phyloP scores from a whole-genome alignment of 2,797 vertebrate species.

The Tenualosa thibaudeaui region DNA sequence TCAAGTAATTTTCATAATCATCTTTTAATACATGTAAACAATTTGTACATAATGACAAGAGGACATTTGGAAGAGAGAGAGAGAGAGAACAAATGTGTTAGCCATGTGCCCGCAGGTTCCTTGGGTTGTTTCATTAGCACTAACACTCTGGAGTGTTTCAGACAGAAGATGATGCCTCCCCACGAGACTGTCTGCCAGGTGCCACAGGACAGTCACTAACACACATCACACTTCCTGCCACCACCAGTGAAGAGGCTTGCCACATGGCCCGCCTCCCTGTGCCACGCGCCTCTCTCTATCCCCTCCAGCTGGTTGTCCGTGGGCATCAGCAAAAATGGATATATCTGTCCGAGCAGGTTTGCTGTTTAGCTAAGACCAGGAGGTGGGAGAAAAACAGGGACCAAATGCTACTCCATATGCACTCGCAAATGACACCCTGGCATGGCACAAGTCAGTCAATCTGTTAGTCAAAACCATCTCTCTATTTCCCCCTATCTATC shows the following conservation, averaged over 20 bases:
- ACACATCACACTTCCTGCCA: conserved; percentile 30
- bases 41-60: too few relatives aligned
- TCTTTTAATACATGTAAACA: too few relatives aligned
- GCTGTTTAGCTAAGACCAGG: conserved; percentile 40
- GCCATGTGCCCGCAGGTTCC: background rate
- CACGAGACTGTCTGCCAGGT: background rate
- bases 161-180: background rate
- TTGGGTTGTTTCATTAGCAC: conserved; percentile 22
- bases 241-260: background rate
- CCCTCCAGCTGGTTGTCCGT: background rate
- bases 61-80: too few relatives aligned
- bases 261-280: conserved; percentile 15
- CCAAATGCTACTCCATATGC: conserved; percentile 57
- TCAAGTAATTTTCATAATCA: too few relatives aligned
- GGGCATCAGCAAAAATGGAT: background rate
- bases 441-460: conserved; percentile 10
- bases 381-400: conserved; percentile 28
- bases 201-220: background rate
- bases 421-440: conserved; percentile 41
- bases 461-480: background rate
- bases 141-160: conserved; percentile 23
- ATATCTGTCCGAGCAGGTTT: background rate
- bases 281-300: background rate
- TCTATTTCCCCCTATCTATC: background rate
- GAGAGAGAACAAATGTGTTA: conserved; percentile 10